Evolutionary conservation across 1,140 invertebrate genomes (phyloP), one percentile per base, ranked within the genome.

Genomic region (Sinonovacula constricta): DNA sequence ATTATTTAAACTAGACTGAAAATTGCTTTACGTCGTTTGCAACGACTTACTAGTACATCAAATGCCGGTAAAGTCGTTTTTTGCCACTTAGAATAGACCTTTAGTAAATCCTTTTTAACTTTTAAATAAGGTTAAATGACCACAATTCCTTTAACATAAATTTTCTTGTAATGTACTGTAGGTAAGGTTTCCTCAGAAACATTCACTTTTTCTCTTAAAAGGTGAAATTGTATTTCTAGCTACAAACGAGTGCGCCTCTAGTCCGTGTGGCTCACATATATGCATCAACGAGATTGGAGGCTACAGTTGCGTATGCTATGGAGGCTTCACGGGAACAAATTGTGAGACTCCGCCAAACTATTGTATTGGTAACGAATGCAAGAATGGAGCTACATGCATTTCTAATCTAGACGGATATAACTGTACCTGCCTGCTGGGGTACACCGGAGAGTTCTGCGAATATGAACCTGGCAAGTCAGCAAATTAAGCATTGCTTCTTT

Each of bases 201-300:
- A n/a, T n/a, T n/a, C n/a, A n/a, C n/a, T n/a, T n/a, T n/a, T n/a
- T n/a, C n/a, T n/a, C n/a, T n/a, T n/a, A n/a, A 45, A 10, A 45
- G 18, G 39, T 45, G 18, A 10, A 45, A 45, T 45, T 45, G 7
- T 18, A 10, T 18, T 18, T 10, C 39, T 5, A 70, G 67, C 67
- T 53, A 4, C 56, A 51, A 36, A 70, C 36, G 67, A 57, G 31
- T 70, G 67, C 36, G 33, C 54, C 15, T 30, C 22, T 10, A 33
- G 30, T 3, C 67, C 67, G 0, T 70, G 67, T 70, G 67, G 67
- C 30, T 26, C 54, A 36, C 67, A 70, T 24, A 70, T 53, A 10
- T 70, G 67, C 36, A 22, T 70, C 30, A 70, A 57, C 67, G 18
- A n/a, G 67, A 53, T 56, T 3, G 45, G 51, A n/a, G 54, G 45